Base-by-base conservation (phyloP, 2,888 invertebrate species). In the Drosophila siamana region DNA sequence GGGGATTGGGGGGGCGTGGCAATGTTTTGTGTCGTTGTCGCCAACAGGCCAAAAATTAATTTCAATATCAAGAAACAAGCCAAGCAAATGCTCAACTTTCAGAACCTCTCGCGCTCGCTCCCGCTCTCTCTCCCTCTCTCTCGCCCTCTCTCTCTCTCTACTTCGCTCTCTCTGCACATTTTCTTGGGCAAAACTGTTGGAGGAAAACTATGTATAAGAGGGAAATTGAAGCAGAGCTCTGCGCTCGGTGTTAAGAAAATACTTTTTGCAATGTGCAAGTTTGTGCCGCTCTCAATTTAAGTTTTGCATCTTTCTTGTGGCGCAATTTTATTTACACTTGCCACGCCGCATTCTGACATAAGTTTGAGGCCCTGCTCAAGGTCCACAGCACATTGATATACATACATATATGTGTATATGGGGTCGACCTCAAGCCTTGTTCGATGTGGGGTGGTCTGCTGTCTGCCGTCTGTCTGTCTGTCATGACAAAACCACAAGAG, bases 261-360 rank as follows among this genome's bases (percentile, higher is more conserved):
- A 50, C 41, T 24, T 59, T 30, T 13, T 15, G n/a, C 33, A 30
- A 28, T 28, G 9, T 16, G 33, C 16, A 19, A 38, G 13, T 48
- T 13, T 57, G 33, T 62, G 56, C 55, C 56, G 19, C 19, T 19
- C 19, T 28, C 56, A 61, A 33, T 72, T 76, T 40, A 69, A 65
- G 64, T 65, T 59, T 62, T 24, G 30, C 51, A 66, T 75, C 54
- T 44, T 71, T 52, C 56, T 40, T 62, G 67, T 64, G 61, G 63
- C 40, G 56, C 51, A 55, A 59, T 74, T 73, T 73, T 77, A 76
- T 77, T 76, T 76, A 77, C 78, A 77, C 77, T 72, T 64, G 54
- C 46, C 43, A 22, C 30, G 44, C 48, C 67, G 33, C 63, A 75
- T 65, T 69, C 59, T 69, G 73, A 60, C 65, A 77, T 47, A 24